Conservation (phyloP, 2,113 vertebrate genomes). For the Chlorodrepanis virens region DNA sequence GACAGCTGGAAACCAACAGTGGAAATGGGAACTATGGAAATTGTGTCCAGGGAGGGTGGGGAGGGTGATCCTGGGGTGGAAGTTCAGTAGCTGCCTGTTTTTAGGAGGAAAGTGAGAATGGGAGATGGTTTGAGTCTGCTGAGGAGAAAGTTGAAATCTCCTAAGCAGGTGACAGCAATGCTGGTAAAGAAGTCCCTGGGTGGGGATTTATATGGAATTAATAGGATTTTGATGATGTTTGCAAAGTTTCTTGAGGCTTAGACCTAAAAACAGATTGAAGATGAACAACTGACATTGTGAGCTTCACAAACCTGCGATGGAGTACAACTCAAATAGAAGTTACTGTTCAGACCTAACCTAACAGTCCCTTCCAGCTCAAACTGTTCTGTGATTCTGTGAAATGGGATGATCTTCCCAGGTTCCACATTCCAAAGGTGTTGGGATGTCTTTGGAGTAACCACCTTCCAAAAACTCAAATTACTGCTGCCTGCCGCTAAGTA, state of each 20-base stretch:
- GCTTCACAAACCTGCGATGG: not conserved
- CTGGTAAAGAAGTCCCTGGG: not conserved
- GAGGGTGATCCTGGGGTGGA: not conserved
- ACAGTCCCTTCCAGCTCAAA: not conserved
- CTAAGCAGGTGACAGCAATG: fast-evolving
- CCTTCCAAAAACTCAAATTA: not conserved
- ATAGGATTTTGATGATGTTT: not conserved
- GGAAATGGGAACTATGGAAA: not conserved
- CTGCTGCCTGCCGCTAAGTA: not conserved
- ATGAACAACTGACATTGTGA: not conserved
- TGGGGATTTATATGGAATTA: not conserved
- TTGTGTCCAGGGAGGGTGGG: not conserved
- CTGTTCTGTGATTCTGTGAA: not conserved
- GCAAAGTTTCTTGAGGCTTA: not conserved
- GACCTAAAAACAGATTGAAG: not conserved
- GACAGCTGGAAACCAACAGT: not conserved
- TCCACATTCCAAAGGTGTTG: not conserved
- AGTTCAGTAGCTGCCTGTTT: not conserved
- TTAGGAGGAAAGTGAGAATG: not conserved
- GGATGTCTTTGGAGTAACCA: not conserved
- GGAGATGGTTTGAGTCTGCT: not conserved
- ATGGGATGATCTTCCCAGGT: not conserved
- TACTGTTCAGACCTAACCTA: not conserved
- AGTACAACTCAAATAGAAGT: not conserved
- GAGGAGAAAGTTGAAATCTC: not conserved